Evolutionary conservation across 2,113 vertebrate species (phyloP).

Genomic region (Marmota flaviventris): DNA sequence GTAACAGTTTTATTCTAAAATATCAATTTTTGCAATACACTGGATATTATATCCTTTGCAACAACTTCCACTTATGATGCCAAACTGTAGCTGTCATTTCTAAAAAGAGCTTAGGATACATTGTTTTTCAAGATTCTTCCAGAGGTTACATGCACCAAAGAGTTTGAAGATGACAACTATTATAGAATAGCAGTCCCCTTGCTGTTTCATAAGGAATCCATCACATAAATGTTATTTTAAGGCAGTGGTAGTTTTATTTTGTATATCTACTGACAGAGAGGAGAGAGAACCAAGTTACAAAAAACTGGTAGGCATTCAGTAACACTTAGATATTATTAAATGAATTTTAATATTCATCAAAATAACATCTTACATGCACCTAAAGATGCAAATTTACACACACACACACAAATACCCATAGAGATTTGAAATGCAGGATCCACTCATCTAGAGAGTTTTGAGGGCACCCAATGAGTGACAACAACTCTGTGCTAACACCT

Average conservation of each 20-base stretch:
- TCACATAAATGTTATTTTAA: not conserved
- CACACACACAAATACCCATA: no score
- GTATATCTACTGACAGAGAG: not conserved
- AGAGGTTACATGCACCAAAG: not conserved
- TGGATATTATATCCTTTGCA: conserved; percentile 8
- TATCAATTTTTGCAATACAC: conserved; percentile 34
- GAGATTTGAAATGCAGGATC: not conserved
- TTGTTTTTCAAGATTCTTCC: not conserved
- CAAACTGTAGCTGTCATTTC: conserved; percentile 19
- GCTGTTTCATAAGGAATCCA: not conserved
- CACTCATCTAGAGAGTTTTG: not conserved
- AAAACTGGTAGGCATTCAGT: not conserved
- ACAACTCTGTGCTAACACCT: not conserved
- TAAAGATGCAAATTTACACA: not conserved
- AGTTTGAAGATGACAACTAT: not conserved
- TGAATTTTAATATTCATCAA: conserved; percentile 20
- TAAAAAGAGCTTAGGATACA: not conserved
- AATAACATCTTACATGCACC: not conserved
- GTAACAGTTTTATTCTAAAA: conserved; percentile 53
- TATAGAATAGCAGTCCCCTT: not conserved
- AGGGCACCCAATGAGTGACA: not conserved
- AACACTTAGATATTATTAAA: conserved; percentile 1
- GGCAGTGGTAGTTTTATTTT: not conserved
- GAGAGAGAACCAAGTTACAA: not conserved
- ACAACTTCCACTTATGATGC: not conserved